A percentile compares a stretch with the other conserved stretches of the same genome.
Evolutionary conservation across 2,797 vertebrate species (phyloP).

Genomic region (Zenarchopterus dispar): DNA sequence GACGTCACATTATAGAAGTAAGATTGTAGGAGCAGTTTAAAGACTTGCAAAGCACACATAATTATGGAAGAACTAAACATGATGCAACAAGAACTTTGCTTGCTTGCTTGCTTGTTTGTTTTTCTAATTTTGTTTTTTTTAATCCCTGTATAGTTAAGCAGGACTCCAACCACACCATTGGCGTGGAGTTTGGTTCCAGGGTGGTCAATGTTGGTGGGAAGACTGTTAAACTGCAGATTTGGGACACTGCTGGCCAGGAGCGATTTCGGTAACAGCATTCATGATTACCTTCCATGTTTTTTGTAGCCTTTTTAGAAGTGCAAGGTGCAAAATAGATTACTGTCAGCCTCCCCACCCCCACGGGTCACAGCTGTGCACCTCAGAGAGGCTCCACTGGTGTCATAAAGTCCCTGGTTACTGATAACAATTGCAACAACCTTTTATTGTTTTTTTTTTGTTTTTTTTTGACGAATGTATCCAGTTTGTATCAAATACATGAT

Average conservation of each 20-base stretch:
- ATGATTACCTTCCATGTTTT: conserved; percentile 20
- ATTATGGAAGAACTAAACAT: conserved; percentile 3
- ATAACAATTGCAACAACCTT: not conserved
- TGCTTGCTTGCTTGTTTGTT: not conserved
- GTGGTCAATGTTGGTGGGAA: conserved; percentile 93
- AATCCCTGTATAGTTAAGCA: conserved; percentile 86
- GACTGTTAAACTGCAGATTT: conserved; percentile 94
- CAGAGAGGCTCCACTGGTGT: not conserved
- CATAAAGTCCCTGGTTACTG: not conserved
- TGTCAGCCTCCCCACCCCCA: not conserved
- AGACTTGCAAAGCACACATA: not conserved
- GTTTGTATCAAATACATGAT: no score
- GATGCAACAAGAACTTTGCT: no score
- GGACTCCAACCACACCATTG: conserved; percentile 96
- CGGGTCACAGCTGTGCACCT: not conserved
- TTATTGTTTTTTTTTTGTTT: conserved; percentile 11
- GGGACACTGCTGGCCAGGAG: conserved; percentile 94
- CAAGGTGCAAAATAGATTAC: not conserved
- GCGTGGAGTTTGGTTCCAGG: conserved; percentile 94
- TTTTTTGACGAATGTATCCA: no score
- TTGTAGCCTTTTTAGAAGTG: not conserved
- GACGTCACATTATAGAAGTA: conserved; percentile 8
- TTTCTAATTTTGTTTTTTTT: conserved; percentile 3
- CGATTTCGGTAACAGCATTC: conserved; percentile 85
- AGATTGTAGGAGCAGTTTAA: conserved; percentile 2